Evolutionary conservation across 2,797 vertebrate species (phyloP).

Genomic region (Mus caroli): DNA sequence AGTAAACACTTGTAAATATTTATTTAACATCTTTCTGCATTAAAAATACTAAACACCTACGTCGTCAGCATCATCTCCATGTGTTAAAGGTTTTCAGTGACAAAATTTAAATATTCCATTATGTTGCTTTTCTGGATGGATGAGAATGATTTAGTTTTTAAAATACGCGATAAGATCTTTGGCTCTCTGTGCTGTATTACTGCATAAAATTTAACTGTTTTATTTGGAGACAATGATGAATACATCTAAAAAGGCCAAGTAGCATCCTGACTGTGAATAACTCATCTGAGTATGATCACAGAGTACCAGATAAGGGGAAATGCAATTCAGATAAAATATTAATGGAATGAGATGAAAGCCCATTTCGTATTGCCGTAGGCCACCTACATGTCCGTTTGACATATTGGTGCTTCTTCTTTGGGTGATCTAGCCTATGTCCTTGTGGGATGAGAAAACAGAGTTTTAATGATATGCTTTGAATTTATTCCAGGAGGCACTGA

Average conservation of each 20-base stretch:
- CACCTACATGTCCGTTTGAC: slow-evolving; percentile 43
- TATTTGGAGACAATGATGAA: slow-evolving; percentile 58
- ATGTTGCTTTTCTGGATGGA: slow-evolving; percentile 62
- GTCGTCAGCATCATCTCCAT: slow-evolving; percentile 55
- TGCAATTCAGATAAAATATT: slow-evolving; percentile 60
- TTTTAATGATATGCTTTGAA: slow-evolving; percentile 24
- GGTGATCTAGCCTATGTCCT: slow-evolving; percentile 58
- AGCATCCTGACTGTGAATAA: slow-evolving; percentile 41
- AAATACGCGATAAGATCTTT: slow-evolving; percentile 41
- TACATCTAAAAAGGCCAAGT: slow-evolving; percentile 74
- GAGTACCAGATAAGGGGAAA: slow-evolving; percentile 33
- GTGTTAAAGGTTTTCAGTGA: slow-evolving; percentile 54
- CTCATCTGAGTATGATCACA: slow-evolving; percentile 32
- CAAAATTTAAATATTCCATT: slow-evolving; percentile 57
- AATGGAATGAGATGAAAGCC: slow-evolving; percentile 43
- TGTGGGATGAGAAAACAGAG: slow-evolving; percentile 46
- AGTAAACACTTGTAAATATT: slow-evolving; percentile 65
- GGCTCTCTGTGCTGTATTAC: slow-evolving; percentile 66
- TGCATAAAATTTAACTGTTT: slow-evolving; percentile 67
- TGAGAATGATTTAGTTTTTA: slow-evolving; percentile 68
- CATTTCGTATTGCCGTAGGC: slow-evolving; percentile 58
- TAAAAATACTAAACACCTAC: slow-evolving; percentile 37
- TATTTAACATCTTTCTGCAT: slow-evolving; percentile 58
- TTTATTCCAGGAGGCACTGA: slow-evolving; percentile 34
- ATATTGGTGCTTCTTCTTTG: not conserved